Evolutionary conservation across 2,797 vertebrate genomes (phyloP).

Genomic region (Moxostoma hubbsi): DNA sequence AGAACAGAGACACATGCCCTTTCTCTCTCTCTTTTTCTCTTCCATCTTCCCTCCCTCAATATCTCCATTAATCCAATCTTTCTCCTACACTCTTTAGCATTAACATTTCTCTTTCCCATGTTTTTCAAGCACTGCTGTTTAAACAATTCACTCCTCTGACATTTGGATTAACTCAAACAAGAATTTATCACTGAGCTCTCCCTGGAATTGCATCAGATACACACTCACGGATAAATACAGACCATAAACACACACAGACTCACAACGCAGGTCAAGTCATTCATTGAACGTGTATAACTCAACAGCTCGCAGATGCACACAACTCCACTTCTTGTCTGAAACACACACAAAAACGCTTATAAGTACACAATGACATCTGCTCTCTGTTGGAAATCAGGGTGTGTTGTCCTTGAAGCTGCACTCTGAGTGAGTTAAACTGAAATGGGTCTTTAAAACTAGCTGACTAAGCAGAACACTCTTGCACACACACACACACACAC

Average conservation of each 20-base stretch:
- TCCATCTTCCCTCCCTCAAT: constrained; percentile 25
- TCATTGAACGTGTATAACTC: constrained; percentile 17
- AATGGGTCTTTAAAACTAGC: constrained; percentile 45
- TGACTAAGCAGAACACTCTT: constrained; percentile 17
- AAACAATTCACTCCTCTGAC: constrained; percentile 47
- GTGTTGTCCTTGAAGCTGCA: constrained; percentile 37
- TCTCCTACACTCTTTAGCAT: constrained; percentile 36
- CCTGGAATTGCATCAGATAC: constrained; percentile 37
- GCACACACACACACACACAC: too few species aligned
- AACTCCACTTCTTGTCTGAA: background rate
- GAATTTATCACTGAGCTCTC: constrained; percentile 42
- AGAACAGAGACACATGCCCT: constrained; percentile 42
- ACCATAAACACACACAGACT: constrained; percentile 34
- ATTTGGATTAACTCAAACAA: constrained; percentile 46
- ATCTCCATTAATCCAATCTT: constrained; percentile 44
- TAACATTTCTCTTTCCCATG: constrained; percentile 41
- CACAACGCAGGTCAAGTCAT: constrained; percentile 23
- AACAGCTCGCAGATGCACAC: background rate
- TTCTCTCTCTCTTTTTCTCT: constrained; percentile 7
- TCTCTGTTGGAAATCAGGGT: constrained; percentile 23
- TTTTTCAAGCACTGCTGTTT: constrained; percentile 41
- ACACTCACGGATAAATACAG: constrained; percentile 34
- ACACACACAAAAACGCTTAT: background rate
- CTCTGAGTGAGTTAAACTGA: constrained; percentile 36
- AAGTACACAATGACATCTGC: constrained; percentile 11